These are phyloP conservation scores for Magallana angulata DNA, from an alignment of 1,140 invertebrate genomes.

Conservation along the genomic window DNA sequence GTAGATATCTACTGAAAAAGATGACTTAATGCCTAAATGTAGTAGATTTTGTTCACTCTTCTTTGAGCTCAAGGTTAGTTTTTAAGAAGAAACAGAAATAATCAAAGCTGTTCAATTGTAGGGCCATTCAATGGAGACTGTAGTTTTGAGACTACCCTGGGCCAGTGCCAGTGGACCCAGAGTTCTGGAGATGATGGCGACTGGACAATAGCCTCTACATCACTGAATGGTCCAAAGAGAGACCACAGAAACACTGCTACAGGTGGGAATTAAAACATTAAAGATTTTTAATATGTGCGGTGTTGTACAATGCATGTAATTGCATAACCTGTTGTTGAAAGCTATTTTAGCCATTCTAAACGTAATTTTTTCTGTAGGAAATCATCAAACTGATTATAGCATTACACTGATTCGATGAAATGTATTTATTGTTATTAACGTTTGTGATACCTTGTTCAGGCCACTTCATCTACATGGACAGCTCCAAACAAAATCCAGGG, in stretches of 20 bases:
- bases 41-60: not conserved
- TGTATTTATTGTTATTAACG: too few relatives aligned
- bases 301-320: too few relatives aligned
- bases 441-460: conserved; percentile 39
- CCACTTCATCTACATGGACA: conserved; percentile 70
- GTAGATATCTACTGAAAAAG: not conserved
- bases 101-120: conserved; percentile 20
- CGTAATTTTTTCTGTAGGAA: too few relatives aligned
- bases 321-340: too few relatives aligned
- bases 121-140: conserved; percentile 61
- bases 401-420: too few relatives aligned
- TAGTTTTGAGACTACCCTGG: conserved; percentile 65
- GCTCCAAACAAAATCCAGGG: conserved; percentile 55
- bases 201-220: conserved; percentile 59
- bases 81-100: too few relatives aligned
- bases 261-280: conserved; percentile 42
- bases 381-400: too few relatives aligned
- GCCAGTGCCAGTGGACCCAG: conserved; percentile 70
- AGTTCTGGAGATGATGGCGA: conserved; percentile 66
- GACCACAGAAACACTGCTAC: conserved; percentile 63
- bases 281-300: too few relatives aligned
- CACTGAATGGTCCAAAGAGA: conserved; percentile 63
- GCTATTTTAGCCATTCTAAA: too few relatives aligned
- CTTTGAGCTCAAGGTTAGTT: not conserved
- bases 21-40: too few relatives aligned